A percentile compares a stretch with the other conserved stretches of the same genome.
phyloP scores from a whole-genome alignment of 2,113 vertebrate species.

The Rhizomys pruinosus region DNA sequence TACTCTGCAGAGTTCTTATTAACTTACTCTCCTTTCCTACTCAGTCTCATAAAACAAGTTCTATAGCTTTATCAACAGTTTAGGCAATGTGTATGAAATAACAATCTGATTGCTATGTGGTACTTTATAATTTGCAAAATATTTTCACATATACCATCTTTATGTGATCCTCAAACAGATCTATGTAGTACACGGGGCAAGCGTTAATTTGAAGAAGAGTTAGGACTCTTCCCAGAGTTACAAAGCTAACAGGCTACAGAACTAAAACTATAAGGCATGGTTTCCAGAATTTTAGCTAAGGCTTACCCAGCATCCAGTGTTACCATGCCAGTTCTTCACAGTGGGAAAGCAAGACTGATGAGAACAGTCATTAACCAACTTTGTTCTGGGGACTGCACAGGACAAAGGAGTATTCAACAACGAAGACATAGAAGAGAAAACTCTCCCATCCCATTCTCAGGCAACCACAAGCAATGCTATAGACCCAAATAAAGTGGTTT shows the following conservation, averaged over 20 bases:
- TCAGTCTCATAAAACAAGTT: neutral
- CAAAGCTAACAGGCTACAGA: neutral
- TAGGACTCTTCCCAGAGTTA: neutral
- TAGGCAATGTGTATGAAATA: neutral
- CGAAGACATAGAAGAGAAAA: slow-evolving; percentile 15
- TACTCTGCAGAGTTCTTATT: neutral
- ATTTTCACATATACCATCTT: neutral
- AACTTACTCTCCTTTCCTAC: neutral
- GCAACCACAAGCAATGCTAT: slow-evolving; percentile 33
- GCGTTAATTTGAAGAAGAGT: neutral
- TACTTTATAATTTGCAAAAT: neutral
- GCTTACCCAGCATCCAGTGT: neutral
- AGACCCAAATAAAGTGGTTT: slow-evolving; percentile 30
- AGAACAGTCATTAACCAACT: slow-evolving; percentile 5
- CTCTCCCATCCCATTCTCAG: slow-evolving; percentile 26
- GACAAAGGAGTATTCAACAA: slow-evolving; percentile 48
- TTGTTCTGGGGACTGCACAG: slow-evolving; percentile 15
- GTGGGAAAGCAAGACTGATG: neutral
- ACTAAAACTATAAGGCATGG: neutral
- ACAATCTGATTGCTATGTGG: neutral
- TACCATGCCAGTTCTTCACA: neutral
- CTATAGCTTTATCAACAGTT: neutral
- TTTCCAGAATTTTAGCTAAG: neutral
- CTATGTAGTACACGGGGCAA: neutral
- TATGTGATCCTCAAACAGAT: neutral